Evolutionary conservation across 2,888 invertebrate species (phyloP).

Genomic region (Candidula unifasciata): DNA sequence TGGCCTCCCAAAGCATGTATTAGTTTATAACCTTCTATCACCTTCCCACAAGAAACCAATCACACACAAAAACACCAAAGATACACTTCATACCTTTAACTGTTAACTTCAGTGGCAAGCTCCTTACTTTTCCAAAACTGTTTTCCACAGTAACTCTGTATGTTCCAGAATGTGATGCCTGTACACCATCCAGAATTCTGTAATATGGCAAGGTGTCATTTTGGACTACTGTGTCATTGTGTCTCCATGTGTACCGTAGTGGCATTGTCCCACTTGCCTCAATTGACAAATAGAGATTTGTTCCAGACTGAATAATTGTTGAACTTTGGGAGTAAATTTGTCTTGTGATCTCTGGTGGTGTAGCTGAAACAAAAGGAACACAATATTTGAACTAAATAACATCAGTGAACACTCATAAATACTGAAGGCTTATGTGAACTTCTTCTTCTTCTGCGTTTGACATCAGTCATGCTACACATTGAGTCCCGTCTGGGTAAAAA

Average conservation of each 20-base stretch:
- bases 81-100: constrained; percentile 37
- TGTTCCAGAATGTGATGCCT: constrained; percentile 18
- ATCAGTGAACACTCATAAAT: too few relatives aligned
- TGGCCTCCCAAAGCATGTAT: too few relatives aligned
- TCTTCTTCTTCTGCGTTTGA: too few relatives aligned
- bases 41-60: neutral
- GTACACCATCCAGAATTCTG: neutral
- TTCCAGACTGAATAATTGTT: neutral
- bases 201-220: constrained; percentile 10
- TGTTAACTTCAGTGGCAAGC: constrained; percentile 30
- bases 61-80: neutral
- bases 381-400: too few relatives aligned
- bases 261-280: constrained; percentile 15
- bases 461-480: too few relatives aligned
- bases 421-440: too few relatives aligned
- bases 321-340: constrained; percentile 5
- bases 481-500: too few relatives aligned
- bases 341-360: constrained; percentile 20
- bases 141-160: constrained; percentile 42
- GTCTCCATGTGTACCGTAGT: constrained; percentile 30
- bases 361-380: neutral
- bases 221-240: constrained; percentile 28
- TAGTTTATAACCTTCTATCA: too few relatives aligned
- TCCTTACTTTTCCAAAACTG: constrained; percentile 31
- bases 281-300: neutral